These are phyloP conservation scores for Cosmia pyralina DNA, from an alignment of 2,888 invertebrate species.

Conservation along the genomic window DNA sequence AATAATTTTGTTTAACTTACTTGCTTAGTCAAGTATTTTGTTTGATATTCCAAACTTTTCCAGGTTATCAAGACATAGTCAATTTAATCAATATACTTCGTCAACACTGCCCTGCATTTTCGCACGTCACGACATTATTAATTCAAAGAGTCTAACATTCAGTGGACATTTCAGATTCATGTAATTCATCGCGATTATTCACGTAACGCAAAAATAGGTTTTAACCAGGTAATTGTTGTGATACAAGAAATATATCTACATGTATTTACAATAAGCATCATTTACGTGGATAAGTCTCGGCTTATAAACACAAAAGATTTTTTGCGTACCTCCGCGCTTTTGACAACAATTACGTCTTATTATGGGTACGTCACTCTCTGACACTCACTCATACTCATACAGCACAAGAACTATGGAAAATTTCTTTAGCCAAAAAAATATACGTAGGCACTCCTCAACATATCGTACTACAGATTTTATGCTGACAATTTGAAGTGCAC, in stretches of 20 bases:
- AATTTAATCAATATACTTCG: slow-evolving; percentile 30
- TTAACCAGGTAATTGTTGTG: slow-evolving; percentile 7
- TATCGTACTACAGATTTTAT: slow-evolving; percentile 61
- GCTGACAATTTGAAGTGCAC: slow-evolving; percentile 65
- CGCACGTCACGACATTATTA: slow-evolving; percentile 13
- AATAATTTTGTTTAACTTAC: slow-evolving; percentile 1
- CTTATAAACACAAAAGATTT: slow-evolving; percentile 21
- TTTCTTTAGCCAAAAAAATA: slow-evolving; percentile 38
- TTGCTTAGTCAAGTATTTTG: slow-evolving; percentile 8
- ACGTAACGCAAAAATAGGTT: background rate
- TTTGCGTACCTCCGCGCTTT: slow-evolving; percentile 30
- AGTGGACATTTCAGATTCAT: slow-evolving; percentile 31
- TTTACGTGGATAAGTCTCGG: background rate
- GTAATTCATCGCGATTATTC: slow-evolving; percentile 31
- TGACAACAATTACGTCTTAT: slow-evolving; percentile 39
- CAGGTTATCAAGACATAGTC: slow-evolving; percentile 25
- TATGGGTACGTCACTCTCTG: slow-evolving; percentile 40
- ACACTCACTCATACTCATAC: slow-evolving; percentile 39
- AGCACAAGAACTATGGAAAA: slow-evolving; percentile 54
- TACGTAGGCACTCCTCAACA: slow-evolving; percentile 27
- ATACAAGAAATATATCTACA: slow-evolving; percentile 6
- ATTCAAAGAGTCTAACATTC: slow-evolving; percentile 9
- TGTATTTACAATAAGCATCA: slow-evolving; percentile 13
- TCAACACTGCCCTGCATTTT: background rate
- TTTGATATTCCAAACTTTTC: slow-evolving; percentile 46